Percentiles rank a stretch among this genome's conserved stretches.
Evolutionary conservation across 2,888 invertebrate species (phyloP).

Genomic region (Agapostemon virescens): DNA sequence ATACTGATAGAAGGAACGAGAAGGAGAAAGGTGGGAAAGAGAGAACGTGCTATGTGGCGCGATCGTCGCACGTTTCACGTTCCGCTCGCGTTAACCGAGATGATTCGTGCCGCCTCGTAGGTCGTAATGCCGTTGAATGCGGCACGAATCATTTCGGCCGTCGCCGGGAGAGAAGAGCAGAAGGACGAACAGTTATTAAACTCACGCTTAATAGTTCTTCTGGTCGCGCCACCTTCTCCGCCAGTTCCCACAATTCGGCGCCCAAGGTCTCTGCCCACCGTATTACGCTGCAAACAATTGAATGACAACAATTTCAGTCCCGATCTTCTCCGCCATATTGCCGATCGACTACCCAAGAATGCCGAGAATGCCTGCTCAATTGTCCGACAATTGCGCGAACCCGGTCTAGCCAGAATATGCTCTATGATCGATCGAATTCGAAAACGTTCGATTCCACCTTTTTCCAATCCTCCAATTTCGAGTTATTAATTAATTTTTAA

Average conservation of each 20-base stretch:
- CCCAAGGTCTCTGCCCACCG: conserved; percentile 91
- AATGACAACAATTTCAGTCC: background rate
- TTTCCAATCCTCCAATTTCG: background rate
- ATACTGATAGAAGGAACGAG: conserved; percentile 7
- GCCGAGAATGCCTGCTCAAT: background rate
- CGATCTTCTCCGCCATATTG: background rate
- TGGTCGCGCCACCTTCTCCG: conserved; percentile 88
- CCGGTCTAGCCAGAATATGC: background rate
- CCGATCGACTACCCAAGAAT: background rate
- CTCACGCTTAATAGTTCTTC: conserved; percentile 89
- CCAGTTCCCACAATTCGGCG: conserved; percentile 89
- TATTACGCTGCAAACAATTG: conserved; percentile 83
- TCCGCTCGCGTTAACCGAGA: background rate
- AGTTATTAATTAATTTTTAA: background rate
- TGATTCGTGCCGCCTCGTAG: background rate
- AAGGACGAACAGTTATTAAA: conserved; percentile 58
- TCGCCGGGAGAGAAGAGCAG: background rate
- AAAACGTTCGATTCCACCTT: background rate
- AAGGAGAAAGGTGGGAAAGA: background rate
- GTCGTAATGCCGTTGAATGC: background rate
- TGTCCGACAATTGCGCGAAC: background rate
- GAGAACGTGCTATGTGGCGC: background rate
- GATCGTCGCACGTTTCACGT: background rate
- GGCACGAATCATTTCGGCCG: background rate
- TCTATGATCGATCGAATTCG: background rate